A percentile compares a stretch with the other conserved stretches of the same genome.
phyloP scores from a whole-genome alignment of 2,888 invertebrate species.

The Cephalotes varians region DNA sequence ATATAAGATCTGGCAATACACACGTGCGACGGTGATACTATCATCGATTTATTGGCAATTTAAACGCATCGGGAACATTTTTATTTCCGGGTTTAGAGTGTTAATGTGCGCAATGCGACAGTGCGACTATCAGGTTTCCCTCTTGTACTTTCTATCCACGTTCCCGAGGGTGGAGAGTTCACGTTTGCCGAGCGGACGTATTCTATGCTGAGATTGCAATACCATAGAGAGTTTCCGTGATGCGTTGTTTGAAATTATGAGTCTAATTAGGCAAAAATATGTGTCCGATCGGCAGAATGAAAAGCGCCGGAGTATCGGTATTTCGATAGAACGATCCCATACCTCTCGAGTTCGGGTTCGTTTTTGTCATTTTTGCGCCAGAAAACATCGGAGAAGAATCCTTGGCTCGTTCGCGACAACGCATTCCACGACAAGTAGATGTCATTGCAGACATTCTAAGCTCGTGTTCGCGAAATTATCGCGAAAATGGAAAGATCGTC shows the following conservation, averaged over 20 bases:
- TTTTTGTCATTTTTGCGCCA: conserved; percentile 26
- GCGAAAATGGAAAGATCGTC: conserved; percentile 19
- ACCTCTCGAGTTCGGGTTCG: neutral
- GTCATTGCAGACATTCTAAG: conserved; percentile 33
- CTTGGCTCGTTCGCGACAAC: conserved; percentile 24
- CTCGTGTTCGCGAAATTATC: conserved; percentile 3
- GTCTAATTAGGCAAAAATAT: conserved; percentile 51
- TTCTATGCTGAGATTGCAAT: conserved; percentile 15
- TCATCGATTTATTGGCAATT: conserved; percentile 17
- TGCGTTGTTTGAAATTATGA: conserved; percentile 36
- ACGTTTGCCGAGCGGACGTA: neutral
- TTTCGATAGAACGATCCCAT: conserved; percentile 32
- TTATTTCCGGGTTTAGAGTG: conserved; percentile 4
- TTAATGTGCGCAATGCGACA: neutral
- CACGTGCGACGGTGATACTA: neutral
- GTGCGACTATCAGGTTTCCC: neutral
- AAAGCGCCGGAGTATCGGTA: conserved; percentile 32
- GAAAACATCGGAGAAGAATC: conserved; percentile 29
- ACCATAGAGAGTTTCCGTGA: neutral
- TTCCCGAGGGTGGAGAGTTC: conserved; percentile 1
- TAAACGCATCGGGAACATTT: neutral
- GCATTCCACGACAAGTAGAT: conserved; percentile 14
- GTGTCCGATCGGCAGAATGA: neutral
- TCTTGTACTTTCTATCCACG: conserved; percentile 3
- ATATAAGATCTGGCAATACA: neutral